phyloP scores from a whole-genome alignment of 2,888 invertebrate genomes.

The Zele albiditarsus region DNA sequence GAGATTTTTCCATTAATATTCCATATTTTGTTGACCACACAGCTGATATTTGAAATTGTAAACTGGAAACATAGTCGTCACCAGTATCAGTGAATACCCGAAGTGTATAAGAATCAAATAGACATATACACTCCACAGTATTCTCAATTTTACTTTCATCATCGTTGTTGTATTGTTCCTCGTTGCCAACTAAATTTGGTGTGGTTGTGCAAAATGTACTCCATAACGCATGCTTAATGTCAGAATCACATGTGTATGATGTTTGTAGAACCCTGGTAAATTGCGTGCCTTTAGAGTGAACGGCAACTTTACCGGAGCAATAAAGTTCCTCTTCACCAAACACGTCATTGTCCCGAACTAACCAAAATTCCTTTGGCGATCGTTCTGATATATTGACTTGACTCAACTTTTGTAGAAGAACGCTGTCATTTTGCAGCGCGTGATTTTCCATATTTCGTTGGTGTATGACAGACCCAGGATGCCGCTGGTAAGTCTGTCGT shows the following conservation, averaged over 20 bases:
- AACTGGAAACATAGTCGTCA: conserved; percentile 86
- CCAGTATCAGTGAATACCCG: conserved; percentile 86
- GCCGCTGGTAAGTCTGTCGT: conserved; percentile 84
- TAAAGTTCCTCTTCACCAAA: conserved; percentile 89
- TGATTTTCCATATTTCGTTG: conserved; percentile 71
- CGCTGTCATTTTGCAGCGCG: conserved; percentile 77
- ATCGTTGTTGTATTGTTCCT: conserved; percentile 73
- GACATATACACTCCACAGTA: conserved; percentile 80
- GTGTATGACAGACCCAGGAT: conserved; percentile 81
- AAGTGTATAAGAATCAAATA: conserved; percentile 84
- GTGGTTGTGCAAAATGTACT: conserved; percentile 77
- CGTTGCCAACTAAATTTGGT: conserved; percentile 73
- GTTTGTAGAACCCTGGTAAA: conserved; percentile 63
- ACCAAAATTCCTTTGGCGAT: conserved; percentile 69
- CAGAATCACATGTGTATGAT: conserved; percentile 87
- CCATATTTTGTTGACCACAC: conserved; percentile 92
- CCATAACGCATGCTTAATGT: conserved; percentile 87
- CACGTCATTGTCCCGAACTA: conserved; percentile 74
- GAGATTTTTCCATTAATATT: conserved; percentile 83
- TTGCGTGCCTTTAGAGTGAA: conserved; percentile 72
- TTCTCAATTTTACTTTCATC: conserved; percentile 74
- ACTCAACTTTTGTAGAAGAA: conserved; percentile 82
- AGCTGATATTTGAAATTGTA: conserved; percentile 85
- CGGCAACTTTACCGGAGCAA: conserved; percentile 87
- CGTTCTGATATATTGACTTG: conserved; percentile 83